Evolutionary conservation across 2,113 vertebrate species (phyloP).

Genomic region (Diadophis punctatus): DNA sequence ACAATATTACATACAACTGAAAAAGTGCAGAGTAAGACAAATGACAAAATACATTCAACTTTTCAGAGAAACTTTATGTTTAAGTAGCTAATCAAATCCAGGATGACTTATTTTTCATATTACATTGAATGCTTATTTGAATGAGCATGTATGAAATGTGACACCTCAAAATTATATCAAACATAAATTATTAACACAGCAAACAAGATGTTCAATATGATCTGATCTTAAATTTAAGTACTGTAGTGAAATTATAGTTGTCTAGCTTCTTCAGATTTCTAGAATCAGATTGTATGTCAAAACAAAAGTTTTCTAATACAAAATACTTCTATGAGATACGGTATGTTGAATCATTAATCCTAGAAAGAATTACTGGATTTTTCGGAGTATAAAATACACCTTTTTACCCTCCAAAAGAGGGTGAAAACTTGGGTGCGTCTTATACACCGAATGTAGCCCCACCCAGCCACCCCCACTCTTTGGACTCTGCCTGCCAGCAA

Average conservation of each 20-base stretch:
- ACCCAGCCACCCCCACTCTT: too few species aligned
- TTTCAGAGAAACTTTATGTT: not conserved
- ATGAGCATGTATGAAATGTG: not conserved
- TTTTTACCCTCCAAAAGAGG: too few species aligned
- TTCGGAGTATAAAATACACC: too few species aligned
- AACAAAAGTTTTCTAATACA: not conserved
- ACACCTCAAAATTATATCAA: not conserved
- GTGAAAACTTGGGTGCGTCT: too few species aligned
- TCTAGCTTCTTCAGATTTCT: not conserved
- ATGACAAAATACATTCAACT: not conserved
- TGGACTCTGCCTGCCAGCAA: too few species aligned
- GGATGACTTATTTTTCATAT: not conserved
- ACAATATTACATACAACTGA: not conserved
- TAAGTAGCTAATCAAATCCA: not conserved
- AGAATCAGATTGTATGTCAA: not conserved
- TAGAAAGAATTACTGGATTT: not conserved
- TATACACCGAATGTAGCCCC: too few species aligned
- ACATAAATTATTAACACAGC: not conserved
- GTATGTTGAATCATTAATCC: not conserved
- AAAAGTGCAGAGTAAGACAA: not conserved
- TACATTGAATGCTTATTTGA: not conserved
- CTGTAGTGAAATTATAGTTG: not conserved
- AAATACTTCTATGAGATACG: not conserved
- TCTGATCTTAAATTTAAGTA: not conserved
- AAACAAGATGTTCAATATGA: not conserved